Conservation (phyloP, 2,113 vertebrate genomes). For the Menura novaehollandiae region DNA sequence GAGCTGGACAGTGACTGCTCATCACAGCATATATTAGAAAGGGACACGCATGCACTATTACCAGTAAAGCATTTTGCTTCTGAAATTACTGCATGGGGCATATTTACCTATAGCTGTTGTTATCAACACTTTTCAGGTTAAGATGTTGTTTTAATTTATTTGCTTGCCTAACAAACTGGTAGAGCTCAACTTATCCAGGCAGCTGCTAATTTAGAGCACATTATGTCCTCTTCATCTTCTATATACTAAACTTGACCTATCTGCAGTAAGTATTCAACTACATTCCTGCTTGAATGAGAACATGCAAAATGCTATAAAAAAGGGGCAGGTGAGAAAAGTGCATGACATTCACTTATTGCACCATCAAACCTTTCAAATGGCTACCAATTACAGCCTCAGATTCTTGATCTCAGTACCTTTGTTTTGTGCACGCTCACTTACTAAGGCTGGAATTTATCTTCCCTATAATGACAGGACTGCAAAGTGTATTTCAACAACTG, state of each 20-base stretch:
- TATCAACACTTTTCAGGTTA: background rate
- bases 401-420: background rate
- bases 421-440: background rate
- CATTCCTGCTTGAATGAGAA: background rate
- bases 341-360: too few species aligned
- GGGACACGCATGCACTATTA: background rate
- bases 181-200: background rate
- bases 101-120: background rate
- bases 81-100: background rate
- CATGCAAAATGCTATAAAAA: background rate
- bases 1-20: background rate
- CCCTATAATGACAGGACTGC: background rate
- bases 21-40: background rate
- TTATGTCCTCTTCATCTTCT: background rate
- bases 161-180: background rate
- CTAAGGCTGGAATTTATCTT: background rate
- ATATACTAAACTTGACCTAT: background rate
- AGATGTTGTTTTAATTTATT: background rate
- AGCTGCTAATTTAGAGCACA: background rate
- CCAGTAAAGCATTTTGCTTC: background rate
- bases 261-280: background rate
- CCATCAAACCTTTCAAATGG: background rate
- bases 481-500: background rate
- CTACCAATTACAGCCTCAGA: background rate
- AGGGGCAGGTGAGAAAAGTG: background rate